A percentile compares a stretch with the other conserved stretches of the same genome.
These are phyloP conservation scores for Hozukius guyotensis DNA, from an alignment of 2,797 vertebrate species.

Conservation along the genomic window DNA sequence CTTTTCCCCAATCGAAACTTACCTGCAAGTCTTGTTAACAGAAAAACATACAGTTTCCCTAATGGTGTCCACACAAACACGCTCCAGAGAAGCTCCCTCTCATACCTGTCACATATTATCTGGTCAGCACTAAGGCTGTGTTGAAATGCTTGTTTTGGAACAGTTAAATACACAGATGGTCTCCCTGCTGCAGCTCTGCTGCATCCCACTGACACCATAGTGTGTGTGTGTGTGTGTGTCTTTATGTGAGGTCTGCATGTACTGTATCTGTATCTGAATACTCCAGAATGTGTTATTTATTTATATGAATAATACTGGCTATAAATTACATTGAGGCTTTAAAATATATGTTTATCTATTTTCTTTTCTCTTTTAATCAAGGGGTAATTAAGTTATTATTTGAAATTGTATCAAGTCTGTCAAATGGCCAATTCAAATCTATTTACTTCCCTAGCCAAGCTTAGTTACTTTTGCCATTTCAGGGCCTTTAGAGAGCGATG, in stretches of 20 bases:
- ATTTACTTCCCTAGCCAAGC: background rate
- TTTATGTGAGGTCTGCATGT: background rate
- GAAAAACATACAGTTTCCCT: conserved; percentile 19
- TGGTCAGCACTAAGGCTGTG: conserved; percentile 35
- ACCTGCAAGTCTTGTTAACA: background rate
- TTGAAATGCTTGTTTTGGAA: conserved; percentile 61
- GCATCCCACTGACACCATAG: conserved; percentile 46
- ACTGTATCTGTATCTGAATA: background rate
- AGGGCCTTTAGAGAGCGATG: background rate
- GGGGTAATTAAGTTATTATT: background rate
- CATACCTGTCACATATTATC: conserved; percentile 50
- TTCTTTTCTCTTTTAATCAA: background rate
- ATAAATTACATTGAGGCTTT: background rate
- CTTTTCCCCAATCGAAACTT: conserved; percentile 15
- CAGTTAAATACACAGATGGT: conserved; percentile 78
- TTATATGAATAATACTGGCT: background rate
- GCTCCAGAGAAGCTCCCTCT: conserved; percentile 21
- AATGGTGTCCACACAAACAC: conserved; percentile 28
- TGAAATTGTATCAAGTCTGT: conserved; percentile 1
- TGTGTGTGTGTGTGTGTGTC: conserved; percentile 19
- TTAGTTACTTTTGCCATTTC: background rate
- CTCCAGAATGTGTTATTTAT: conserved; percentile 14
- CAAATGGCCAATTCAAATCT: background rate
- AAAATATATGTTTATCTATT: background rate
- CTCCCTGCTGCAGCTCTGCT: conserved; percentile 69